Conservation (phyloP, 2,888 invertebrate genomes). For the Lasiommata megera region DNA sequence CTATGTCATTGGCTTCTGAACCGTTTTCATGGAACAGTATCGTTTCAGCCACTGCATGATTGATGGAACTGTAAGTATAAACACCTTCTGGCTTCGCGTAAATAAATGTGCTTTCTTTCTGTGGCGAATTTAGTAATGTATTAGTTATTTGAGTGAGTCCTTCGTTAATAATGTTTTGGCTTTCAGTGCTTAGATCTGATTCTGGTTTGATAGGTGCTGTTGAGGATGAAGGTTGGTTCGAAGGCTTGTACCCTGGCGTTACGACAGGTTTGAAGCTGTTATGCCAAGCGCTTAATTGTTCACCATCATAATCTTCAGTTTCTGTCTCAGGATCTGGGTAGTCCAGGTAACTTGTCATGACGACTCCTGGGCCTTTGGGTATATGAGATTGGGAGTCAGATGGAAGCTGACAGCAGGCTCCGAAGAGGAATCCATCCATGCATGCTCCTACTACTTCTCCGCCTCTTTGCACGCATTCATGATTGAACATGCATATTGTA, state of each 20-base stretch:
- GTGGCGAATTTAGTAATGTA: constrained; percentile 66
- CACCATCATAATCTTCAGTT: constrained; percentile 62
- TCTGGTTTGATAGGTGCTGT: constrained; percentile 54
- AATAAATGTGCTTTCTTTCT: constrained; percentile 64
- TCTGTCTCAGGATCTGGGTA: constrained; percentile 64
- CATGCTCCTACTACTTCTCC: constrained; percentile 93
- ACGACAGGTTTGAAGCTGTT: constrained; percentile 73
- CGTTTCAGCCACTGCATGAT: constrained; percentile 83
- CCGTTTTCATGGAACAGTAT: constrained; percentile 82
- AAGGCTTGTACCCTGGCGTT: constrained; percentile 70
- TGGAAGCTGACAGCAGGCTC: constrained; percentile 91
- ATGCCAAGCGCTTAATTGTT: constrained; percentile 67
- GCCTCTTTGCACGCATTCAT: constrained; percentile 89
- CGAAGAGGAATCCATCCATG: constrained; percentile 96
- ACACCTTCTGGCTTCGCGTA: constrained; percentile 54
- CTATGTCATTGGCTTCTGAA: constrained; percentile 75
- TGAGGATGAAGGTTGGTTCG: constrained; percentile 40
- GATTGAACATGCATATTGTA: constrained; percentile 96
- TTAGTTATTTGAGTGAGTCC: constrained; percentile 81
- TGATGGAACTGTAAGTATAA: constrained; percentile 80
- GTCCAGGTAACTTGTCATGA: constrained; percentile 73
- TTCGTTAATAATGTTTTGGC: constrained; percentile 73
- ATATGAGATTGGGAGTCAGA: constrained; percentile 72
- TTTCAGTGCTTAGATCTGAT: constrained; percentile 55
- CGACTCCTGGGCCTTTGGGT: constrained; percentile 73